Conservation (phyloP, 2,888 invertebrate genomes). For the Noctua janthina region DNA sequence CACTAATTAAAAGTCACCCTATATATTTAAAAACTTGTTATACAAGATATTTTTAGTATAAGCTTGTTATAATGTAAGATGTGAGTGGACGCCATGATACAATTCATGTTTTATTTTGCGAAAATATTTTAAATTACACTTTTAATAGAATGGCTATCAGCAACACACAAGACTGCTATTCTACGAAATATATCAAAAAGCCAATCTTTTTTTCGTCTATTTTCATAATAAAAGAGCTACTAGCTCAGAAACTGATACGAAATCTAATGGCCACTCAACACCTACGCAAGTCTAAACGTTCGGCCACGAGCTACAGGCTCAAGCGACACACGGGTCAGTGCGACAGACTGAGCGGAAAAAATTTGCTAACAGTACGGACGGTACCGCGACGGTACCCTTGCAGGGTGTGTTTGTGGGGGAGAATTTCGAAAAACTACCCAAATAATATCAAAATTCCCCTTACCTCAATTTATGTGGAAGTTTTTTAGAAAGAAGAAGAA, state of each 20-base stretch:
- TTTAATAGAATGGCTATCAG: conserved; percentile 15
- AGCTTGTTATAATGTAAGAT: background rate
- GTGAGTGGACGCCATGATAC: background rate
- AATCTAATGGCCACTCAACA: conserved; percentile 10
- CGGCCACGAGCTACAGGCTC: background rate
- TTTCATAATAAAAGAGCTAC: conserved; percentile 7
- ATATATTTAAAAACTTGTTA: no score
- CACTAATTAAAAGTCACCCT: no score
- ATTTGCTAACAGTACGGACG: no score
- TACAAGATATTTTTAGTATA: background rate
- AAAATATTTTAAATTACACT: conserved; percentile 12
- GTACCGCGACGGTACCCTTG: no score
- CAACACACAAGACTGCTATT: background rate
- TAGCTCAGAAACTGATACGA: conserved; percentile 15
- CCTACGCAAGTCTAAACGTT: background rate
- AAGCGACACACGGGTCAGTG: no score
- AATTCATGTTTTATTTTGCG: background rate
- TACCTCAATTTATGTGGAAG: no score
- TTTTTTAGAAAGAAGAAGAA: no score
- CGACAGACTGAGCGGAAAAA: no score
- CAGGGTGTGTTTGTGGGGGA: no score
- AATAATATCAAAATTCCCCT: no score
- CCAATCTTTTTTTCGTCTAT: background rate
- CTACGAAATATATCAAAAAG: conserved; percentile 15
- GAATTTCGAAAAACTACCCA: no score